These are phyloP conservation scores for Myotis findleyi DNA, from an alignment of 2,797 vertebrate species.

Conservation along the genomic window DNA sequence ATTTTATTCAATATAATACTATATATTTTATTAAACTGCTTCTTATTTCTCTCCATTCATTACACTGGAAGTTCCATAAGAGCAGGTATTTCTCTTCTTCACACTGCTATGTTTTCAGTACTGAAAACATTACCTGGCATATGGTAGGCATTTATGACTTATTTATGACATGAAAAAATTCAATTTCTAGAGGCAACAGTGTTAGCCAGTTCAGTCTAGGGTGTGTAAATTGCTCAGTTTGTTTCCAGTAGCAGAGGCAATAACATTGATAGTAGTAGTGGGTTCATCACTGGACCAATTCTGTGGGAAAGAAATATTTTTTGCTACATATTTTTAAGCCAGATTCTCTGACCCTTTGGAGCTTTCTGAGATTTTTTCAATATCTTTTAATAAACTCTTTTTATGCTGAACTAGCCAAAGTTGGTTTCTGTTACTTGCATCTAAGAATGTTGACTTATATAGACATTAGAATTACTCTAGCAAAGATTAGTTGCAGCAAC, in stretches of 20 bases:
- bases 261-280: not conserved
- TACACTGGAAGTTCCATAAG: not conserved
- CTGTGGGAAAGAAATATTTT: not conserved
- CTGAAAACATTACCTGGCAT: not conserved
- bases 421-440: not conserved
- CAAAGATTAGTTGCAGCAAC: not conserved
- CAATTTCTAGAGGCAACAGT: not conserved
- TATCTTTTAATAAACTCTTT: not conserved
- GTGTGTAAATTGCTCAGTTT: not conserved
- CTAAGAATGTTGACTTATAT: not conserved
- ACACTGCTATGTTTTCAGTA: not conserved
- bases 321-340: not conserved
- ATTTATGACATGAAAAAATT: conserved; percentile 21
- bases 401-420: not conserved
- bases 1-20: not conserved
- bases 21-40: not conserved
- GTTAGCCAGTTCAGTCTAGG: not conserved
- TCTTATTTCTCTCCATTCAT: not conserved
- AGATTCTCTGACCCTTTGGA: not conserved
- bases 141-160: not conserved
- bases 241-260: not conserved
- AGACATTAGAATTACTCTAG: not conserved
- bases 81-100: not conserved
- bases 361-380: not conserved
- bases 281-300: not conserved